These are phyloP conservation scores for Aporrectodea caliginosa DNA, from an alignment of 1,140 invertebrate species.

Conservation along the genomic window DNA sequence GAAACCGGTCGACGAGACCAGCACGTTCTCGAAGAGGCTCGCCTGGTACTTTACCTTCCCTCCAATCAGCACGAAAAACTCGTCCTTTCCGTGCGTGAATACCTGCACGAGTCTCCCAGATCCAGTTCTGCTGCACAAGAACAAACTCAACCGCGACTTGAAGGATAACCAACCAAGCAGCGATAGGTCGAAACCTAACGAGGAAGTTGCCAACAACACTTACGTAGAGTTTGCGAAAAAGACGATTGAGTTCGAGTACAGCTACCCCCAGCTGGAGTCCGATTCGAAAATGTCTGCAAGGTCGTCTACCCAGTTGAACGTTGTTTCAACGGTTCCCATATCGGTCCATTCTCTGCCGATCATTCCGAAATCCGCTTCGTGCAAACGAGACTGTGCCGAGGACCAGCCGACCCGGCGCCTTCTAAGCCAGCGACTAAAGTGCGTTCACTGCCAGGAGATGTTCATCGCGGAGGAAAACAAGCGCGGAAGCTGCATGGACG, in stretches of 20 bases:
- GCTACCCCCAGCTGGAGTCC: constrained; percentile 1
- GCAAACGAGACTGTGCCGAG: neutral
- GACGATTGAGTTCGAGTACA: constrained; percentile 12
- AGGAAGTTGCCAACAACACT: neutral
- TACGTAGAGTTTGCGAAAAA: constrained; percentile 11
- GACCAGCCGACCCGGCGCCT: constrained; percentile 27
- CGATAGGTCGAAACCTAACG: neutral
- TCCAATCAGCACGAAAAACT: neutral
- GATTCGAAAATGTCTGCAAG: neutral
- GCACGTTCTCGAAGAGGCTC: neutral
- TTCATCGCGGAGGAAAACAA: constrained; percentile 71
- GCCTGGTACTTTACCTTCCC: constrained; percentile 15
- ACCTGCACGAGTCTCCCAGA: neutral
- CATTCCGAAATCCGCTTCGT: neutral
- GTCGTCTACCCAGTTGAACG: neutral
- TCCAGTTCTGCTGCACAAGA: neutral
- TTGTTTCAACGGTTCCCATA: neutral
- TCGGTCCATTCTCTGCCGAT: neutral
- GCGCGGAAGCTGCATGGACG: constrained; percentile 78
- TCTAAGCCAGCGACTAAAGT: constrained; percentile 44
- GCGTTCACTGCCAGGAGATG: constrained; percentile 58
- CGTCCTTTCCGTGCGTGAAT: neutral
- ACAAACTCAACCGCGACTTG: neutral
- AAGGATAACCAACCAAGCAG: neutral
- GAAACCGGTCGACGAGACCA: neutral